phyloP scores from a whole-genome alignment of 1,140 invertebrate genomes.

The Neodiprion virginianus region DNA sequence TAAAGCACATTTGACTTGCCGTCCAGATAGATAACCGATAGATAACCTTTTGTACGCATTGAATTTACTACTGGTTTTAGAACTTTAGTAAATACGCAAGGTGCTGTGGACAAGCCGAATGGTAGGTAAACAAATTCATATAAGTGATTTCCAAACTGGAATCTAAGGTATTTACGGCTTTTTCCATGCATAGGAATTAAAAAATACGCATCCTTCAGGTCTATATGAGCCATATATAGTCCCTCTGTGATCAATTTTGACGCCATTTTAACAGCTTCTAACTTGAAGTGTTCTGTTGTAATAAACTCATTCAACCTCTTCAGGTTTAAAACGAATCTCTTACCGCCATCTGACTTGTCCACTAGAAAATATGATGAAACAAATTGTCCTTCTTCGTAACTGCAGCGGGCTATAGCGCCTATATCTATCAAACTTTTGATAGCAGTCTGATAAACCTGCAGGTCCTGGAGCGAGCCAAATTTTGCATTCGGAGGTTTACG shows the following conservation, averaged over 20 bases:
- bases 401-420: not conserved
- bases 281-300: constrained; percentile 33
- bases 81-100: constrained; percentile 20
- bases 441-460: not conserved
- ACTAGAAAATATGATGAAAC: not conserved
- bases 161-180: constrained; percentile 30
- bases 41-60: constrained; percentile 15
- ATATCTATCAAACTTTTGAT: not conserved
- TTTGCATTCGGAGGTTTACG: not conserved
- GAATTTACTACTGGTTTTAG: constrained; percentile 15
- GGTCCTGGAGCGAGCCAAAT: not conserved
- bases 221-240: constrained; percentile 28
- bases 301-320: constrained; percentile 38
- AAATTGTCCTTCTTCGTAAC: not conserved
- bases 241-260: constrained; percentile 26
- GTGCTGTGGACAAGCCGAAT: constrained; percentile 9
- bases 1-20: constrained; percentile 8
- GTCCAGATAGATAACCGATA: constrained; percentile 25
- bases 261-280: constrained; percentile 32
- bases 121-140: constrained; percentile 27
- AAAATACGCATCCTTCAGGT: constrained; percentile 18
- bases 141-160: constrained; percentile 26
- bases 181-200: constrained; percentile 18
- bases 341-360: constrained; percentile 17
- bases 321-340: constrained; percentile 38